phyloP scores from a whole-genome alignment of 1,140 invertebrate genomes.

The Drosophila melanica region DNA sequence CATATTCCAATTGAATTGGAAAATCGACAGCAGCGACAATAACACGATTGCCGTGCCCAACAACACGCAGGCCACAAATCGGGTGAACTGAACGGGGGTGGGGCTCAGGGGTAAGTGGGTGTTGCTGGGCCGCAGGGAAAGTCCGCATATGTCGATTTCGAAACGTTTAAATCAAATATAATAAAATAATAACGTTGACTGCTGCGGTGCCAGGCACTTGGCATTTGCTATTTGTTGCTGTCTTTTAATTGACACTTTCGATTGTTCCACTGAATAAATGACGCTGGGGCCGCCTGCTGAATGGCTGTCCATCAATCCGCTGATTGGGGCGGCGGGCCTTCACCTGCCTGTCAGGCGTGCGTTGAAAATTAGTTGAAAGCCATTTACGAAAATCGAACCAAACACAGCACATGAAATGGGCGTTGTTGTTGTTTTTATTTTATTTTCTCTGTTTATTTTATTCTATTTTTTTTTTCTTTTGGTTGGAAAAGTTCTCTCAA shows the following conservation, averaged over 20 bases:
- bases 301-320: conserved; percentile 34
- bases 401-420: conserved; percentile 29
- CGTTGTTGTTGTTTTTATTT: conserved; percentile 24
- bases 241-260: conserved; percentile 77
- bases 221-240: conserved; percentile 40
- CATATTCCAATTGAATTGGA: conserved; percentile 43
- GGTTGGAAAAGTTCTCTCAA: conserved; percentile 59
- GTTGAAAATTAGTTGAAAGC: conserved; percentile 70
- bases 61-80: conserved; percentile 56
- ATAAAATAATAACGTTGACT: conserved; percentile 63
- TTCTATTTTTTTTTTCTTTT: conserved; percentile 13
- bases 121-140: conserved; percentile 22
- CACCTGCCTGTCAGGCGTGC: conserved; percentile 59
- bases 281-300: conserved; percentile 27
- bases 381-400: conserved; percentile 52
- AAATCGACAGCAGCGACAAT: conserved; percentile 59
- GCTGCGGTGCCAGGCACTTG: conserved; percentile 39
- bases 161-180: conserved; percentile 73
- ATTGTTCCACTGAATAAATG: conserved; percentile 55
- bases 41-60: conserved; percentile 29
- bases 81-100: background rate
- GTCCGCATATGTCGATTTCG: conserved; percentile 42
- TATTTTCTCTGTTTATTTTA: conserved; percentile 27
- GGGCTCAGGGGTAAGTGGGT: background rate
- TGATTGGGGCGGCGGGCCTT: conserved; percentile 41